phyloP scores from a whole-genome alignment of 1,140 invertebrate genomes.

The Rhizoglyphus robini region DNA sequence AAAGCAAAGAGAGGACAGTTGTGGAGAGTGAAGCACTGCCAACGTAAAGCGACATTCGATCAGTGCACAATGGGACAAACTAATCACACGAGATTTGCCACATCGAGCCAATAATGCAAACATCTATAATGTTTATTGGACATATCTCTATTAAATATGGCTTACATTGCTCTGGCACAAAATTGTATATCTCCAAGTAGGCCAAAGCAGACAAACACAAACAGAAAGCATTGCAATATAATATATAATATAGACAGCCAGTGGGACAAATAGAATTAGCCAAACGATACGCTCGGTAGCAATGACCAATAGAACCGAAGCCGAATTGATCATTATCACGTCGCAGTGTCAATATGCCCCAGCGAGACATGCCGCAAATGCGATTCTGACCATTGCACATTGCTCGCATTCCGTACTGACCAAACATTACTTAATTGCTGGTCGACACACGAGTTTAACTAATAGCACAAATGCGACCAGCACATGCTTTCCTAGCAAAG shows the following conservation, averaged over 20 bases:
- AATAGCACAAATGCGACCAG: too few relatives aligned
- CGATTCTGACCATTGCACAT: too few relatives aligned
- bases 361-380: too few relatives aligned
- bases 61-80: too few relatives aligned
- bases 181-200: neutral
- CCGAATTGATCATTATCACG: conserved; percentile 11
- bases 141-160: conserved; percentile 15
- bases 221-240: neutral
- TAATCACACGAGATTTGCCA: conserved; percentile 7
- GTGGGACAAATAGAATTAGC: neutral
- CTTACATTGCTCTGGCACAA: neutral
- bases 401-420: too few relatives aligned
- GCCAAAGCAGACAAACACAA: neutral
- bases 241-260: neutral
- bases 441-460: too few relatives aligned
- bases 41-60: too few relatives aligned
- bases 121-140: conserved; percentile 9
- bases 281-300: neutral
- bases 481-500: too few relatives aligned
- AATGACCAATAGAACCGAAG: neutral
- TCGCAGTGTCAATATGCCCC: neutral
- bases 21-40: too few relatives aligned
- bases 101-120: conserved; percentile 9
- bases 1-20: too few relatives aligned
- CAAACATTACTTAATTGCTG: too few relatives aligned